Evolutionary conservation across 2,797 vertebrate genomes (phyloP), one percentile per base, ranked within the genome.

Genomic region (Siniperca undulata): DNA sequence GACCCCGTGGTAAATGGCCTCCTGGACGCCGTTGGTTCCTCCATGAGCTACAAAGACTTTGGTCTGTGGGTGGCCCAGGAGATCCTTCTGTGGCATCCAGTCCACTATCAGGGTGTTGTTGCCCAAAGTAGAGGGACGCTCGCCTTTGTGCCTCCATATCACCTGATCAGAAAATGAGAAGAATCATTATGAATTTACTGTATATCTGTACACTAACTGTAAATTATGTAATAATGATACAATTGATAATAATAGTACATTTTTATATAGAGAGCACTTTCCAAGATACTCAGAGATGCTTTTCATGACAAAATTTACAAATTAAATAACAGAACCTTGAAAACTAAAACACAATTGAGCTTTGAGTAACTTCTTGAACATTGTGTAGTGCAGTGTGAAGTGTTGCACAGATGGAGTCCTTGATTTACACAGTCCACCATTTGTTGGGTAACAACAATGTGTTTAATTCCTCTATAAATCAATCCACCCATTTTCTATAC

Each of bases 41-140:
- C 95, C 95, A 1, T 96, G 95, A 52, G 94, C 90, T 12, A 95
- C 87, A 36, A 95, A 96, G n/a, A 88, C 88, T 87, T 90, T 94
- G 73, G 83, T 93, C 87, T 95, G 94, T 0, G 93, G 84, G 70
- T 95, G 95, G 27, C 93, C 95, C 70, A 96, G 86, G 24, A 96
- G 95, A 76, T 95, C 94, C 53, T 91, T 96, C 85, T 96, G 95
- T 17, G 95, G 95, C 90, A 96, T 93, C 95, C 95, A 96, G 44
- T 94, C 80, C 27, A 95, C 85, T 2, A 96, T 81, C 59, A 96
- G 56, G n/a, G 95, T 95, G 91, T 95, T 96, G 84, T 96, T 95
- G 27, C 95, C 95, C 80, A 95, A 42, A 20, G 86, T 87, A 48
- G 93, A 88, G 1, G 95, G 95, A 7, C 46, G 89, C n/a, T 81